These are phyloP conservation scores for Tineola bisselliella DNA, from an alignment of 2,888 invertebrate genomes.

Conservation along the genomic window DNA sequence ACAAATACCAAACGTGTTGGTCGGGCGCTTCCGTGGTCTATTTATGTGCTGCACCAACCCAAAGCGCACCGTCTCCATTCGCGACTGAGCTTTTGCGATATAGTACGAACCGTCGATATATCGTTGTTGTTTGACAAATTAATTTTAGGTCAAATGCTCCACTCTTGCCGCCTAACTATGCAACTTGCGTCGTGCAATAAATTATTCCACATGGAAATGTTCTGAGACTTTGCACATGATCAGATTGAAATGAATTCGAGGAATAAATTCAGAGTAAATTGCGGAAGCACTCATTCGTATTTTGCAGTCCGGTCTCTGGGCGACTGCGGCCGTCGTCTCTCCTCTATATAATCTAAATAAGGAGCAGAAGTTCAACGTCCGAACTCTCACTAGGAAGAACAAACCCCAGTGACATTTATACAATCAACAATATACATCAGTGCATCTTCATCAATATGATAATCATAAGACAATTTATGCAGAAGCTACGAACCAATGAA, in stretches of 20 bases:
- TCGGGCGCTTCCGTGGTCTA: constrained; percentile 64
- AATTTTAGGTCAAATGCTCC: not conserved
- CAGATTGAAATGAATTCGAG: not conserved
- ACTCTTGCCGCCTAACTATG: not conserved
- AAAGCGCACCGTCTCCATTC: constrained; percentile 45
- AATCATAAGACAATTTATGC: not conserved
- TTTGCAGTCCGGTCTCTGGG: constrained; percentile 39
- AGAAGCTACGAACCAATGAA: not conserved
- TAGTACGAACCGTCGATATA: not conserved
- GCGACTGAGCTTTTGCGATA: constrained; percentile 27
- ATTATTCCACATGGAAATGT: not conserved
- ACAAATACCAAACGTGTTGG: constrained; percentile 68
- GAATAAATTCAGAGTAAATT: constrained; percentile 27
- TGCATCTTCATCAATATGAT: not conserved
- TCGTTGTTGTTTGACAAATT: not conserved
- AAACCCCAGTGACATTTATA: constrained; percentile 32
- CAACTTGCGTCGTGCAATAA: not conserved
- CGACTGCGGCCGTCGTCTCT: constrained; percentile 55
- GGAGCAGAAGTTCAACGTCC: constrained; percentile 65
- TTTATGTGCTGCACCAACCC: constrained; percentile 56
- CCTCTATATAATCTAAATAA: constrained; percentile 66
- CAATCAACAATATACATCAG: not conserved
- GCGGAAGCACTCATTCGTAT: constrained; percentile 54
- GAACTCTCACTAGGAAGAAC: constrained; percentile 40
- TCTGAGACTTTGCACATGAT: not conserved